These are phyloP conservation scores for Sebastes miniatus DNA, from an alignment of 2,797 vertebrate genomes.

Conservation along the genomic window DNA sequence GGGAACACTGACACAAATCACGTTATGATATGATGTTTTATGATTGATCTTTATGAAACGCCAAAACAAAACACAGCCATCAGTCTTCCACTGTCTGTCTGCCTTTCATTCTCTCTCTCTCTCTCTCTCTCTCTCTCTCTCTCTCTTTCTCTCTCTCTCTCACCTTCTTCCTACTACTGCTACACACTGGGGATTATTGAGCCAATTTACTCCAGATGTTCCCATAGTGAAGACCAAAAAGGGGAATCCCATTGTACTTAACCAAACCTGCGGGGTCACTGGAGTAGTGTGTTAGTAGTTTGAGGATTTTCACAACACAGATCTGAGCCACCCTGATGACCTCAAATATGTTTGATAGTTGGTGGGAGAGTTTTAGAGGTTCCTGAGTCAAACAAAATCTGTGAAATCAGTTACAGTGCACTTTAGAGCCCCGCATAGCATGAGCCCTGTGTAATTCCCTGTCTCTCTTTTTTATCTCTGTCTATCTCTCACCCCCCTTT, in stretches of 20 bases:
- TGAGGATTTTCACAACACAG: neutral
- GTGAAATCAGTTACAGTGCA: neutral
- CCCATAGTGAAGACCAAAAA: neutral
- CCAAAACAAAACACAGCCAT: constrained; percentile 16
- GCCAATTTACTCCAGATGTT: constrained; percentile 28
- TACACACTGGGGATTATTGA: constrained; percentile 8
- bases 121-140: neutral
- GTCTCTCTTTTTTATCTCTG: neutral
- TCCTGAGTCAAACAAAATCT: neutral
- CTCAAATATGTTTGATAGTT: neutral
- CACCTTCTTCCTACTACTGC: neutral
- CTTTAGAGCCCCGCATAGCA: neutral
- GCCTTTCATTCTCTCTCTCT: neutral
- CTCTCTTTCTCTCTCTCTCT: neutral
- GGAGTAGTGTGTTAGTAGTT: constrained; percentile 7
- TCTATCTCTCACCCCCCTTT: neutral
- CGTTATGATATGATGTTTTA: neutral
- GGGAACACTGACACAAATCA: constrained; percentile 15
- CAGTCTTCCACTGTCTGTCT: neutral
- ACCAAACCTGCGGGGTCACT: neutral
- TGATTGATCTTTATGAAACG: constrained; percentile 33
- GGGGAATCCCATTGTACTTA: neutral
- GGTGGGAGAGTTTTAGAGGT: neutral
- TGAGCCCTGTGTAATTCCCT: neutral
- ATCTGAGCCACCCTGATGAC: neutral